phyloP scores from a whole-genome alignment of 1,140 invertebrate species.

The Chionoecetes opilio region DNA sequence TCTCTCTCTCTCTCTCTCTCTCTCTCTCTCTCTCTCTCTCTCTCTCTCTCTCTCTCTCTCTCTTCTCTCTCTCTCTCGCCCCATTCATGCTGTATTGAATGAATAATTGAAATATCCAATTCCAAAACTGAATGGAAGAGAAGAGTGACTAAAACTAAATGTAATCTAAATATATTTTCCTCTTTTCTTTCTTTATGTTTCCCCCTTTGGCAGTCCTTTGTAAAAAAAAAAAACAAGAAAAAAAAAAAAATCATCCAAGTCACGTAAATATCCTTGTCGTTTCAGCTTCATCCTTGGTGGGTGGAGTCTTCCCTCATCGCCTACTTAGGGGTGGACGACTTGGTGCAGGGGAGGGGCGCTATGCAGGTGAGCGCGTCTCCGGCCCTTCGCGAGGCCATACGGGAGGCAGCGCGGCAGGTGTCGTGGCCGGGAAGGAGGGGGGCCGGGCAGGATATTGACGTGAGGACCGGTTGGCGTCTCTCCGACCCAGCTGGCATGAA shows the following conservation, averaged over 20 bases:
- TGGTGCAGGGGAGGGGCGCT: constrained; percentile 57
- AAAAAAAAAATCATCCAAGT: no score
- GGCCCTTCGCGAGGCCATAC: constrained; percentile 21
- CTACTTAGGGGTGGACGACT: constrained; percentile 49
- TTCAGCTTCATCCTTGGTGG: constrained; percentile 58
- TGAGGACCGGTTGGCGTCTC: neutral
- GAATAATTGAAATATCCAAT: no score
- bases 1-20: no score
- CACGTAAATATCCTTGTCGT: neutral
- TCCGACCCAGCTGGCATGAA: neutral
- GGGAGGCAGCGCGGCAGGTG: constrained; percentile 49
- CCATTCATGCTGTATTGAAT: no score
- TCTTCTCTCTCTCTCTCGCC: no score
- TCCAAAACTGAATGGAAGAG: no score
- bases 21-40: no score
- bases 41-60: no score
- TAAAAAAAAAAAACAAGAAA: no score
- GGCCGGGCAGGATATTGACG: neutral
- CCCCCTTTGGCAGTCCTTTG: neutral
- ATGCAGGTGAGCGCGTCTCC: constrained; percentile 45
- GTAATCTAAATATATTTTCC: no score
- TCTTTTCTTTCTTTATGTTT: neutral
- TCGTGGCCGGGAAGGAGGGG: neutral
- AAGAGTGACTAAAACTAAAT: no score
- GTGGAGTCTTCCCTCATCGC: constrained; percentile 51